Percentiles rank a stretch among this genome's conserved stretches.
Conservation (phyloP, 2,113 vertebrate species). For the Gopherus evgoodei region DNA sequence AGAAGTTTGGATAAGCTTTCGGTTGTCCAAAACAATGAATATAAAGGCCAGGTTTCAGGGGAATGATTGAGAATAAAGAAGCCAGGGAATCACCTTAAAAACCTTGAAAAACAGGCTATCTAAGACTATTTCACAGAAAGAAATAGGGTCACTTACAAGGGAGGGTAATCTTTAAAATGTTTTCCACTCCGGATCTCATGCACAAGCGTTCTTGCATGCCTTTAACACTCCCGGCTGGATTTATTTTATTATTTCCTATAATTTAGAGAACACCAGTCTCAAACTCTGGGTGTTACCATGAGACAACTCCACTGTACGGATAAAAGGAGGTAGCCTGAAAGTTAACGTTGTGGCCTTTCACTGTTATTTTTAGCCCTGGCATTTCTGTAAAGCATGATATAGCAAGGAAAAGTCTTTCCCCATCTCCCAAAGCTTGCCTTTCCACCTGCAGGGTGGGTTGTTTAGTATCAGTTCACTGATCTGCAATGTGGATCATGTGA, state of each 20-base stretch:
- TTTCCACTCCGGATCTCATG: neutral
- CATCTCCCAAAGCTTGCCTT: neutral
- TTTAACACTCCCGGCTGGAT: neutral
- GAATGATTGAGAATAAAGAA: neutral
- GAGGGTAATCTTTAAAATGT: neutral
- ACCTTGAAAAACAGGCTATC: neutral
- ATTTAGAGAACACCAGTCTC: neutral
- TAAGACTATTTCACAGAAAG: neutral
- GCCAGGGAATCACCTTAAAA: neutral
- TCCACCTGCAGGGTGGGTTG: neutral
- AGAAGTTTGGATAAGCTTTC: neutral
- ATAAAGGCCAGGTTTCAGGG: too few species aligned
- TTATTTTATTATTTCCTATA: neutral
- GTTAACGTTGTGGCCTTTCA: neutral
- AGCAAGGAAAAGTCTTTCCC: neutral
- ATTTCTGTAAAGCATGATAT: neutral
- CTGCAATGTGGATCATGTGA: neutral
- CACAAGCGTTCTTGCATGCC: neutral
- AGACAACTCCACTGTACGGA: neutral
- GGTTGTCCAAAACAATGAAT: rapidly evolving
- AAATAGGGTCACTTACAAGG: neutral
- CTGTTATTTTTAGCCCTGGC: neutral
- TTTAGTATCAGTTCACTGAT: neutral
- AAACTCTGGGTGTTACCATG: neutral
- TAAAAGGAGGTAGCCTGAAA: neutral